Evolutionary conservation across 2,113 vertebrate species (phyloP).

Genomic region (Oncorhynchus clarkii): DNA sequence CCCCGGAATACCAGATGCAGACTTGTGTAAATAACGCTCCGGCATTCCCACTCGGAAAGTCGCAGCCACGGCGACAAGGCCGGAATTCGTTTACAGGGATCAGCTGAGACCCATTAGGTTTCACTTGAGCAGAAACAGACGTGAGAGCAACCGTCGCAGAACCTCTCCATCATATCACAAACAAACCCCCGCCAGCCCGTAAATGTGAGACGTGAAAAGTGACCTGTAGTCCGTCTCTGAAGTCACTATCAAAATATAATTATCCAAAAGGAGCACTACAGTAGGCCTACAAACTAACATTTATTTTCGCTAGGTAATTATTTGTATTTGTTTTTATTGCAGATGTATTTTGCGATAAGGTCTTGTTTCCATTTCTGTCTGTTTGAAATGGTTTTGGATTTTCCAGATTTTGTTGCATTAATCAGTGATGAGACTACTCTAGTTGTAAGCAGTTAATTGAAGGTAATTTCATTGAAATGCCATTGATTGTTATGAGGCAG

Average conservation of each 20-base stretch:
- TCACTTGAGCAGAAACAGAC: constrained; percentile 27
- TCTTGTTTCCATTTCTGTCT: neutral
- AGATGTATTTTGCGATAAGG: neutral
- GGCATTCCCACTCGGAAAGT: constrained; percentile 50
- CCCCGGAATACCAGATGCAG: constrained; percentile 62
- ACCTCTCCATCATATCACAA: constrained; percentile 15
- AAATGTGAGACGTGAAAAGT: neutral
- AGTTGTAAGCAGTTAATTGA: constrained; percentile 1
- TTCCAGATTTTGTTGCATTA: constrained; percentile 9
- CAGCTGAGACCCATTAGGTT: constrained; percentile 8
- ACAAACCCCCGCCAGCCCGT: neutral
- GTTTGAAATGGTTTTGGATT: neutral
- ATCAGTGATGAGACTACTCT: neutral
- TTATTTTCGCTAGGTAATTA: neutral
- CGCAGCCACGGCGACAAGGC: constrained; percentile 52
- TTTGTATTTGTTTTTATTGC: neutral
- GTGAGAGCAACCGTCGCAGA: constrained; percentile 13
- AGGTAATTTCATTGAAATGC: constrained; percentile 20
- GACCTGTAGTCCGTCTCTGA: constrained; percentile 9
- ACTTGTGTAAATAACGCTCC: constrained; percentile 67
- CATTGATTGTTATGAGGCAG: constrained; percentile 6
- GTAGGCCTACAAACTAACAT: constrained; percentile 1
- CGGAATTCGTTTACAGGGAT: constrained; percentile 32
- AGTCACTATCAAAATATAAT: constrained; percentile 17
- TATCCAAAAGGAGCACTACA: neutral